Evolutionary conservation across 2,113 vertebrate species (phyloP), one percentile per base, ranked within the genome.

Genomic region (Semicossyphus pulcher): DNA sequence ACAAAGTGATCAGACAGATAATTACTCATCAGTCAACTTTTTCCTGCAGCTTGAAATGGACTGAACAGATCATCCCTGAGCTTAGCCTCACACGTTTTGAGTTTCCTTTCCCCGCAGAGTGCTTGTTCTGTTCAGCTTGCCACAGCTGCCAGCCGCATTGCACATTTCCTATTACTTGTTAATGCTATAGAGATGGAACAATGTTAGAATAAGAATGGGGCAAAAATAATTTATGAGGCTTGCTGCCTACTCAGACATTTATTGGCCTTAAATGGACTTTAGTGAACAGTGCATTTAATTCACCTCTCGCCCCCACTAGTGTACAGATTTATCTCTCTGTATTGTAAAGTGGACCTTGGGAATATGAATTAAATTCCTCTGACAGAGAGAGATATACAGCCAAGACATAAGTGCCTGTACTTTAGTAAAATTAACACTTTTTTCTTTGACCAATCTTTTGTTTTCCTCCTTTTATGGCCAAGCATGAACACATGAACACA

Each of bases 261-360:
- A 79, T 78, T 58, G 72, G 49, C 56, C 49, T 78, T 70, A 69
- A 45, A 81, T 80, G 62, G 80, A 85, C 84, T 78, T 75, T 52
- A 66, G 61, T 76, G 81, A 68, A 75, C 49, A 47, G 57, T 74
- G 25, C 51, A 51, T 84, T 81, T 79, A 65, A 67, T 79, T 80
- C 71, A 59, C 47, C 58, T 76, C 57, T 75, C 37, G 26, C 75
- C 47, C 64, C 44, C 57, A 21, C 48, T 45, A 37, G 26, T 59
- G 44, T 41, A 34, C 47, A 59, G 49, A 76, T 72, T 59, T 34
- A 81, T 83, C 73, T 62, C 37, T 49, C 39, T 41, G 36, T 51
- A 39, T 80, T 83, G 56, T 59, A 36, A 70, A 48, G 26, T 67
- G 5, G 25, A 69, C 47, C 72, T 84, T 72, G 41, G 48, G 72